Evolutionary conservation across 2,797 vertebrate genomes (phyloP).

Genomic region (Characodon lateralis): DNA sequence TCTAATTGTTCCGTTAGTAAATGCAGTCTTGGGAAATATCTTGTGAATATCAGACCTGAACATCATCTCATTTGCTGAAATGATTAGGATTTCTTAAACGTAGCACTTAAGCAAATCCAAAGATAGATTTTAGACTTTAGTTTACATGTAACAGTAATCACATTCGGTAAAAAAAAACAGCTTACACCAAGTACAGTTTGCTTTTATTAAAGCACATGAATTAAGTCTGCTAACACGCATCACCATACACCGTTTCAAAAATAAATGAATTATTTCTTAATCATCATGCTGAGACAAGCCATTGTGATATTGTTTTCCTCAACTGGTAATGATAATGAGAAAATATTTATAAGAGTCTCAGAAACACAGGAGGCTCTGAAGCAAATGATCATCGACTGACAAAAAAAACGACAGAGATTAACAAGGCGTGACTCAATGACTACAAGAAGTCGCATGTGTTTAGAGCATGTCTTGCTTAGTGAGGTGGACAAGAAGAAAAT

Average conservation of each 20-base stretch:
- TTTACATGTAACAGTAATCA: not conserved
- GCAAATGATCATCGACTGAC: slow-evolving; percentile 48
- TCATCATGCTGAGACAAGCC: slow-evolving; percentile 46
- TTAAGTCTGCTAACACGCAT: slow-evolving; percentile 27
- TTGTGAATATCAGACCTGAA: too few species aligned
- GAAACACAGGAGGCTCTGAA: slow-evolving; percentile 38
- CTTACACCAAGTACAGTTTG: not conserved
- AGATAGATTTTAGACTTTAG: not conserved
- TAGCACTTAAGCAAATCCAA: not conserved
- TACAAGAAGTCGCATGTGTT: slow-evolving; percentile 31
- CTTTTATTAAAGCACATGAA: not conserved
- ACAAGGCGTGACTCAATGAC: slow-evolving; percentile 52
- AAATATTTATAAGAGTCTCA: slow-evolving; percentile 64
- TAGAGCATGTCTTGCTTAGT: slow-evolving; percentile 30
- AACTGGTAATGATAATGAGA: slow-evolving; percentile 49
- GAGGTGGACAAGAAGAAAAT: not conserved
- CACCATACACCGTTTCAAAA: slow-evolving; percentile 9
- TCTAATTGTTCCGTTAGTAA: not conserved
- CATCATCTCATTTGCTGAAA: too few species aligned
- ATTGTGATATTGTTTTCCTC: slow-evolving; percentile 45
- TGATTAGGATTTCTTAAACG: too few species aligned
- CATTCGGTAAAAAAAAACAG: not conserved
- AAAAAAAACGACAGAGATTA: slow-evolving; percentile 43
- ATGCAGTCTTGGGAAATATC: not conserved
- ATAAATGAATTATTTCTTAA: slow-evolving; percentile 38